These are phyloP conservation scores for Varanus salvator DNA, from an alignment of 2,113 vertebrate species.

Conservation along the genomic window DNA sequence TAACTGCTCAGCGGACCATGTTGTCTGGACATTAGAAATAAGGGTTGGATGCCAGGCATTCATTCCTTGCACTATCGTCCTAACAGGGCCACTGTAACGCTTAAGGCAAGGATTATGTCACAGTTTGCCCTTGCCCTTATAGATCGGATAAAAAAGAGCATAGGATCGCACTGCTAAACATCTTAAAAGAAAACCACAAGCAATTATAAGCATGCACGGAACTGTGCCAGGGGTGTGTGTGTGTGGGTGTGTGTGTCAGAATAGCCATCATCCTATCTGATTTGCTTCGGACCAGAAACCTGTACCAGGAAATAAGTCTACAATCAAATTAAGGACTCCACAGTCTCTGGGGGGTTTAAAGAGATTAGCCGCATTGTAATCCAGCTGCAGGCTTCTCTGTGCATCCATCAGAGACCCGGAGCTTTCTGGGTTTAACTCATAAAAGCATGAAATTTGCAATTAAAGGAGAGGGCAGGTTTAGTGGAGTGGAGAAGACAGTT, in stretches of 20 bases:
- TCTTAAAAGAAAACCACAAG: background rate
- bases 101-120: background rate
- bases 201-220: background rate
- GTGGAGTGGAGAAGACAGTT: background rate
- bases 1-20: too few species aligned
- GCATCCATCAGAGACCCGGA: background rate
- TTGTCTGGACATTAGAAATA: too few species aligned
- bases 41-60: too few species aligned
- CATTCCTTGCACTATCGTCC: too few species aligned
- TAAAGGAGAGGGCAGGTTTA: slow-evolving; percentile 6
- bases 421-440: background rate
- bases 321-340: background rate
- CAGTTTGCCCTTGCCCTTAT: background rate
- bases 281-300: background rate
- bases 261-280: background rate
- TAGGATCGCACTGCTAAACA: background rate
- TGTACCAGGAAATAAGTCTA: background rate
- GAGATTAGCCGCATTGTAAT: slow-evolving; percentile 1
- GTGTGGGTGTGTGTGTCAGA: background rate
- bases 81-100: background rate
- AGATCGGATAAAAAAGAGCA: background rate
- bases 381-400: background rate
- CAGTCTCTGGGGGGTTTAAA: background rate
- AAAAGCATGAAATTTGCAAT: slow-evolving; percentile 12
- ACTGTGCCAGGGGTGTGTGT: too few species aligned